These are phyloP conservation scores for Aurelia aurita complex sp. Pacific DNA, from an alignment of 30 jellyfish, hydroid and myxozoan genomes.

Conservation along the genomic window DNA sequence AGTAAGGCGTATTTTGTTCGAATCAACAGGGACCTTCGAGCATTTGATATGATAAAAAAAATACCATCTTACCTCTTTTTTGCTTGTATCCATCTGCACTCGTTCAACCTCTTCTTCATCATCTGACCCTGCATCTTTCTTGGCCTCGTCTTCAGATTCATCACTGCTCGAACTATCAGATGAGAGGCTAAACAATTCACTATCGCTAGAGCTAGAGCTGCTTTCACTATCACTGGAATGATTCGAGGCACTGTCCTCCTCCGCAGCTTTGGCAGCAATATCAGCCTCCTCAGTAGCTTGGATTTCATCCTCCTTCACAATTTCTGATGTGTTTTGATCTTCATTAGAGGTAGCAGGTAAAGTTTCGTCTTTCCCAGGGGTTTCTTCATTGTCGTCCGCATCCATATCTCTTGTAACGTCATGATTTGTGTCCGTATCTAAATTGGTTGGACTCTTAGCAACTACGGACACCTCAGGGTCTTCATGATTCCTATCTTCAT, in stretches of 20 bases:
- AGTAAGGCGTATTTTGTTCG: too few species aligned
- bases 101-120: conserved; percentile 54
- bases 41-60: too few species aligned
- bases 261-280: conserved; percentile 1
- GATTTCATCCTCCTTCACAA: background rate
- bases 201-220: conserved; percentile 15
- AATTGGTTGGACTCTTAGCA: too few species aligned
- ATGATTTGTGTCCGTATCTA: too few species aligned
- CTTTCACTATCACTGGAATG: conserved; percentile 5
- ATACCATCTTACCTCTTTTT: conserved; percentile 38
- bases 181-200: conserved; percentile 44
- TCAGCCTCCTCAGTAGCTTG: background rate
- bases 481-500: background rate
- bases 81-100: conserved; percentile 51
- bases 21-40: too few species aligned
- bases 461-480: background rate
- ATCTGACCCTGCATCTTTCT: conserved; percentile 10
- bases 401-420: too few species aligned
- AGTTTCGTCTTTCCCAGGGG: too few species aligned
- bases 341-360: too few species aligned
- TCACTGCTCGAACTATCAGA: conserved; percentile 16
- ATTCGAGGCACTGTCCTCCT: background rate
- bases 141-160: conserved; percentile 36
- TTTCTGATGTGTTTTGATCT: background rate
- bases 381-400: too few species aligned